Evolutionary conservation across 2,888 invertebrate genomes (phyloP).

Genomic region (Cyaniris semiargus): DNA sequence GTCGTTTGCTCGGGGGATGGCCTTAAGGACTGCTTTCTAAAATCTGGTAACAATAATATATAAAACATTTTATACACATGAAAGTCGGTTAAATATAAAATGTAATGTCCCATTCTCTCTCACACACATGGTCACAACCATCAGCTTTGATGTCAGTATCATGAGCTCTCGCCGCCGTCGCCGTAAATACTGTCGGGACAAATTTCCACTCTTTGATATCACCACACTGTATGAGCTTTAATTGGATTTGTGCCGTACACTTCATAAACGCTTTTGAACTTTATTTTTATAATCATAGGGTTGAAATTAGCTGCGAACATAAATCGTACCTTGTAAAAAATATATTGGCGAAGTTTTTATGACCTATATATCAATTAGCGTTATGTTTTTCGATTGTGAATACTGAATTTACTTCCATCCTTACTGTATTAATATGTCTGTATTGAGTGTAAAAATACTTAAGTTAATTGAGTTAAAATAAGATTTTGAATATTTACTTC

Average conservation of each 20-base stretch:
- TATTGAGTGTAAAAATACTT: background rate
- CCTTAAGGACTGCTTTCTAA: too few relatives aligned
- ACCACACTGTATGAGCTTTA: constrained; percentile 53
- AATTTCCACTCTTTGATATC: constrained; percentile 75
- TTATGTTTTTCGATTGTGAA: constrained; percentile 20
- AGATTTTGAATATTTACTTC: background rate
- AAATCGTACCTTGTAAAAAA: constrained; percentile 10
- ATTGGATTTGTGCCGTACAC: constrained; percentile 65
- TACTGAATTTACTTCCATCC: constrained; percentile 27
- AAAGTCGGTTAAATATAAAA: background rate
- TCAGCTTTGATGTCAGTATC: constrained; percentile 50
- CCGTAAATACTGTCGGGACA: constrained; percentile 75
- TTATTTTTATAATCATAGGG: background rate
- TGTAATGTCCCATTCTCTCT: background rate
- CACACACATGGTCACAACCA: constrained; percentile 37
- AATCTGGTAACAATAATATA: too few relatives aligned
- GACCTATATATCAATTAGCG: constrained; percentile 9
- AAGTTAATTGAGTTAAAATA: background rate
- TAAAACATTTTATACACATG: too few relatives aligned
- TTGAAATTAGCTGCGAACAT: background rate
- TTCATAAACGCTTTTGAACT: background rate
- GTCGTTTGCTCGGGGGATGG: too few relatives aligned
- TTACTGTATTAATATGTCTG: constrained; percentile 35
- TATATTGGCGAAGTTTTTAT: constrained; percentile 43
- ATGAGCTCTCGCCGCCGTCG: constrained; percentile 53